Evolutionary conservation across 1,140 invertebrate genomes (phyloP).

Genomic region (Acromyrmex heyeri): DNA sequence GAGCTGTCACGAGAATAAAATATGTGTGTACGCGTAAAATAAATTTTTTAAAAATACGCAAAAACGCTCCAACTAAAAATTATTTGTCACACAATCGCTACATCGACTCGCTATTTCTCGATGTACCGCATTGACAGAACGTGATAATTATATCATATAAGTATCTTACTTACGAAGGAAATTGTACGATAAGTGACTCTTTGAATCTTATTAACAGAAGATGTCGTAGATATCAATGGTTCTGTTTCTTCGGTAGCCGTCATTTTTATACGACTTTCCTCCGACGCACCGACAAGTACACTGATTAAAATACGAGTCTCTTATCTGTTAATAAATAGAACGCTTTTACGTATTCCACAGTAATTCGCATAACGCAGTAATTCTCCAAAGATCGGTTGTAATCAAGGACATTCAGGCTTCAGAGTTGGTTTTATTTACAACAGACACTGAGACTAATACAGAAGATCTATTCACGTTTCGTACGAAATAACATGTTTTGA

Average conservation of each 20-base stretch:
- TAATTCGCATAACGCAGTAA: background rate
- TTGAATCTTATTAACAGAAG: constrained; percentile 43
- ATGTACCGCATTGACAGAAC: background rate
- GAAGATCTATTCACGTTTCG: constrained; percentile 20
- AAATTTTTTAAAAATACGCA: background rate
- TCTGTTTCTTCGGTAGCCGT: constrained; percentile 78
- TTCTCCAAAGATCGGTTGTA: background rate
- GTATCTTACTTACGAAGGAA: constrained; percentile 68
- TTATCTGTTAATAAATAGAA: constrained; percentile 5
- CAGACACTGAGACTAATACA: constrained; percentile 38
- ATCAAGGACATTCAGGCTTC: constrained; percentile 3
- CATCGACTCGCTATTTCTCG: background rate
- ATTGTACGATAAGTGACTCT: constrained; percentile 75
- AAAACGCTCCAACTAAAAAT: background rate
- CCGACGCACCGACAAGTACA: background rate
- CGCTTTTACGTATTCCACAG: background rate
- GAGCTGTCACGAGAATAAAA: background rate
- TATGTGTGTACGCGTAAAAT: background rate
- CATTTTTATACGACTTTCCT: constrained; percentile 66
- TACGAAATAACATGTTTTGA: constrained; percentile 46
- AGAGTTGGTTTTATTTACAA: constrained; percentile 49
- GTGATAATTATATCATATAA: background rate
- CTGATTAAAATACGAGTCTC: background rate
- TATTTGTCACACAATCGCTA: background rate
- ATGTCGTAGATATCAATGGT: constrained; percentile 72